Evolutionary conservation across 2,797 vertebrate species (phyloP).

Genomic region (Trichosurus vulpecula): DNA sequence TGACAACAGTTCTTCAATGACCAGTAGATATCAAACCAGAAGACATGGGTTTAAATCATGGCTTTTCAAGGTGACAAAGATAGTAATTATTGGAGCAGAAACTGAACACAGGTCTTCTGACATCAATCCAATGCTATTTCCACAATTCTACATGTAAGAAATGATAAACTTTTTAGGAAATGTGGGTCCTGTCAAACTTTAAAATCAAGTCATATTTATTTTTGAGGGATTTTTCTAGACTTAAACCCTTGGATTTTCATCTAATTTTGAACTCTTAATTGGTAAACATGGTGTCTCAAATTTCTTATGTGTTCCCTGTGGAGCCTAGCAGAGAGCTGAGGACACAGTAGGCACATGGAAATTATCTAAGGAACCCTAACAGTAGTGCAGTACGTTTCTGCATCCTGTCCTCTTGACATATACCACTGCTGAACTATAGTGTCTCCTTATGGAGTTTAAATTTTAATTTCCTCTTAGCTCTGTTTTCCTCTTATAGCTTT

Average conservation of each 20-base stretch:
- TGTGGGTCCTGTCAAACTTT: neutral
- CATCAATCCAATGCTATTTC: neutral
- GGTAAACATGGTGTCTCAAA: neutral
- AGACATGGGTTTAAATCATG: neutral
- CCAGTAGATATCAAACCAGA: neutral
- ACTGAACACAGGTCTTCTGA: neutral
- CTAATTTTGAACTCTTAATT: neutral
- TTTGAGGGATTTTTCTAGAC: neutral
- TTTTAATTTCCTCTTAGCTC: neutral
- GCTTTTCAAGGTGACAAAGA: neutral
- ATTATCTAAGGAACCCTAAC: neutral
- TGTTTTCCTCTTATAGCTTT: neutral
- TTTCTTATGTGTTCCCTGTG: neutral
- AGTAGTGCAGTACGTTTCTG: neutral
- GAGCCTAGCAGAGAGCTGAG: neutral
- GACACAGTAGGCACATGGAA: neutral
- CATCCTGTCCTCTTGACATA: neutral
- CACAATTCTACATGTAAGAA: neutral
- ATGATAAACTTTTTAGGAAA: neutral
- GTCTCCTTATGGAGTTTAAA: neutral
- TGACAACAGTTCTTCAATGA: neutral
- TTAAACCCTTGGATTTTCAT: neutral
- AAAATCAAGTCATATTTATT: neutral
- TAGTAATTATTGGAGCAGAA: neutral
- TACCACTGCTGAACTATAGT: neutral